Percentiles rank a stretch among this genome's conserved stretches.
Evolutionary conservation across 2,888 invertebrate species (phyloP).

Genomic region (Eucera pruinosa): DNA sequence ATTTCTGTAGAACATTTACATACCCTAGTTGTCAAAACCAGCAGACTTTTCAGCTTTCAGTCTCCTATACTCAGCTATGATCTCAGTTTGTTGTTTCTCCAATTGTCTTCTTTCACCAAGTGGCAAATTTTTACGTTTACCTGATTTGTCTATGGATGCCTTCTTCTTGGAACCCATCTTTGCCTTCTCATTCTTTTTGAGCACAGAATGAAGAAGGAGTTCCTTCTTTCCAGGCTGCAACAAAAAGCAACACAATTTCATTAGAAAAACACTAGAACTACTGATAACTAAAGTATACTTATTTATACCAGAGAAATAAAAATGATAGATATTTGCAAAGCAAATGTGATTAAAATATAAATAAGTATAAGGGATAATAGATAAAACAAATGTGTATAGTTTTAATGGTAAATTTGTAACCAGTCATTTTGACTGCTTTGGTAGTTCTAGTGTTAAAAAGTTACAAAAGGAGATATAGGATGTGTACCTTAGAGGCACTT

Average conservation of each 20-base stretch:
- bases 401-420: too few relatives aligned
- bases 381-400: too few relatives aligned
- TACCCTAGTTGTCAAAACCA: constrained; percentile 55
- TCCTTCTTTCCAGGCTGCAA: constrained; percentile 88
- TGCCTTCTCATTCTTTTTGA: constrained; percentile 71
- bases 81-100: constrained; percentile 87
- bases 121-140: constrained; percentile 88
- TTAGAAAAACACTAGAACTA: too few relatives aligned
- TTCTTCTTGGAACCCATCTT: constrained; percentile 36
- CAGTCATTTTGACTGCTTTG: too few relatives aligned
- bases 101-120: constrained; percentile 86
- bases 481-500: constrained; percentile 83
- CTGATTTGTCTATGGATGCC: constrained; percentile 84
- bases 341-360: background rate
- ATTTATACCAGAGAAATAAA: too few relatives aligned
- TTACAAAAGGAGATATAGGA: too few relatives aligned
- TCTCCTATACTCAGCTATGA: constrained; percentile 87
- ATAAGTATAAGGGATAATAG: background rate
- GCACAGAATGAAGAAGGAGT: constrained; percentile 87
- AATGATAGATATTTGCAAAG: too few relatives aligned
- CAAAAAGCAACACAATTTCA: constrained; percentile 30
- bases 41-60: constrained; percentile 83
- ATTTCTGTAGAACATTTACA: constrained; percentile 27
- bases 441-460: too few relatives aligned
- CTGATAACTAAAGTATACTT: too few relatives aligned